Percentiles rank a stretch among this genome's conserved stretches.
These are phyloP conservation scores for Oscheius sp. DNA, from an alignment of 2,888 invertebrate genomes.

Conservation along the genomic window DNA sequence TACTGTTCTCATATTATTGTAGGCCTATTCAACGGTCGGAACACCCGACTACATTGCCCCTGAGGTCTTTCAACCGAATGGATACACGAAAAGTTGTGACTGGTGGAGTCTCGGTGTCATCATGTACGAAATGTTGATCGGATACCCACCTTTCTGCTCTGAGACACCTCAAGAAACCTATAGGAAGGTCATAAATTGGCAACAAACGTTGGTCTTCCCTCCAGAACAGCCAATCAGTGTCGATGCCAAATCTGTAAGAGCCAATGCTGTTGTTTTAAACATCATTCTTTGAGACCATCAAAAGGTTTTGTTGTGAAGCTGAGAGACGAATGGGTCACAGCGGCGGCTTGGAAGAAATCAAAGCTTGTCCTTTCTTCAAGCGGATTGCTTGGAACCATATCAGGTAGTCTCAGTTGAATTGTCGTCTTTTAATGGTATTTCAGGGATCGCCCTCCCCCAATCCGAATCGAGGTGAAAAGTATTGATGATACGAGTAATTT, in stretches of 20 bases:
- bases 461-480: slow-evolving; percentile 95
- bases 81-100: slow-evolving; percentile 96
- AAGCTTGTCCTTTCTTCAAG: slow-evolving; percentile 88
- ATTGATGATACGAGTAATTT: slow-evolving; percentile 99
- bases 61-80: slow-evolving; percentile 93
- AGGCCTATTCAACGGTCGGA: slow-evolving; percentile 82
- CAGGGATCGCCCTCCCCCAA: slow-evolving; percentile 92
- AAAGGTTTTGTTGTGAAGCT: slow-evolving; percentile 90
- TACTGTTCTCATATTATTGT: slow-evolving; percentile 1
- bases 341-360: slow-evolving; percentile 89
- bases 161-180: slow-evolving; percentile 98
- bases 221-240: slow-evolving; percentile 99
- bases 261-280: neutral
- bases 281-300: slow-evolving; percentile 66
- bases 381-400: slow-evolving; percentile 99
- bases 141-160: slow-evolving; percentile 99
- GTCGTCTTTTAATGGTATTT: neutral
- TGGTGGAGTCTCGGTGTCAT: slow-evolving; percentile 99
- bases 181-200: slow-evolving; percentile 98
- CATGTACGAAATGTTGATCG: slow-evolving; percentile 99
- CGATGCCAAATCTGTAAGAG: slow-evolving; percentile 80
- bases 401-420: slow-evolving; percentile 76
- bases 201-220: slow-evolving; percentile 96
- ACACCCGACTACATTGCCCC: slow-evolving; percentile 99
- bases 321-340: slow-evolving; percentile 91